Evolutionary conservation across 2,888 invertebrate genomes (phyloP), one percentile per base, ranked within the genome.

Genomic region (Eumerus sabulonum): DNA sequence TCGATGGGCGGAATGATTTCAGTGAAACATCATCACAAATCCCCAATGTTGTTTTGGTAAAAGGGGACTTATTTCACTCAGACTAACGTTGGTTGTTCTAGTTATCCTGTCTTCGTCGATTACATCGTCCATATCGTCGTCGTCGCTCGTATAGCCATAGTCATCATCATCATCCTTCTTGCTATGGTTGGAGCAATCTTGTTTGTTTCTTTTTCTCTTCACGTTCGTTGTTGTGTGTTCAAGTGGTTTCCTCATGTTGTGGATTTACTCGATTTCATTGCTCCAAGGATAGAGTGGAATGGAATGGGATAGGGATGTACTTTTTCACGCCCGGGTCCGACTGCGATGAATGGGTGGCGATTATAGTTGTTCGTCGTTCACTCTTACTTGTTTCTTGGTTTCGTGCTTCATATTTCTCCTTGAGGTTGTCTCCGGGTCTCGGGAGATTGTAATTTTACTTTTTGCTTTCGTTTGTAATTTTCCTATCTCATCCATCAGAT

Each of bases 31-130:
- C 50, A 51, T 74, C 74, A 51, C 68, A 79, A 77, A 74, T 79
- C 79, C 74, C 79, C 64, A 68, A 79, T 74, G 73, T 56, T 74
- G 59, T 36, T 42, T 16, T 35, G 59, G 73, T 35, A 56, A 59
- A 70, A 56, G 54, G 57, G 57, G 53, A 68, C 63, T 63, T 59
- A 67, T 53, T 67, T 60, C 60, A 62, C 57, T 16, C 47, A 13
- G 62, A 62, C 67, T 73, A 60, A 13, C 57, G 56, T 42, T 59
- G 57, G 56, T 42, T 59, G 57, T 63, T 54, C 16, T 54, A 63
- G 48, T 73, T 54, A 66, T 53, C 57, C 38, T 47, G 17, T 51
- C 57, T 67, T 73, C 50, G 54, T 35, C 44, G 44, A 54, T 47
- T 27, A 27, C 27, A 27, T 27, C 27, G 27, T 27, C 27, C 27